Conservation (phyloP, 2,888 invertebrate genomes). For the Lissocephala sabroskyi region DNA sequence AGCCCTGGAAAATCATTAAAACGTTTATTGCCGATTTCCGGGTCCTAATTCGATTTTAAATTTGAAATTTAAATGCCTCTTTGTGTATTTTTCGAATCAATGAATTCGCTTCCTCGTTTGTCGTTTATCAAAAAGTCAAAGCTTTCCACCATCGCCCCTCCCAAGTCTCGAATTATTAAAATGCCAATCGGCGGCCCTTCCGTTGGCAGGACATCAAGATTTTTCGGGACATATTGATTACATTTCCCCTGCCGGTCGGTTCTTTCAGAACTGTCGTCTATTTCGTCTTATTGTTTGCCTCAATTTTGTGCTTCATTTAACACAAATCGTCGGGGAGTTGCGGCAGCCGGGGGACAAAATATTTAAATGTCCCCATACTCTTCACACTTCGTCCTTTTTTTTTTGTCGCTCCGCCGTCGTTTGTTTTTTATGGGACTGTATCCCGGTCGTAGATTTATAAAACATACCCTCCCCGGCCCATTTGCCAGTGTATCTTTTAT, state of each 20-base stretch:
- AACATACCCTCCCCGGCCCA: too few relatives aligned
- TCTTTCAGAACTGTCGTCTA: too few relatives aligned
- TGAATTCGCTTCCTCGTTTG: constrained; percentile 29
- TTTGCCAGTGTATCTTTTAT: constrained; percentile 26
- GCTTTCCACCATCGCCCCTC: too few relatives aligned
- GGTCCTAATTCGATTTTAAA: too few relatives aligned
- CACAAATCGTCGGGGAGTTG: constrained; percentile 12
- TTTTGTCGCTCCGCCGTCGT: constrained; percentile 6
- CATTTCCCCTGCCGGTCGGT: too few relatives aligned
- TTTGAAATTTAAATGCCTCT: constrained; percentile 33
- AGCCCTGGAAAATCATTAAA: too few relatives aligned
- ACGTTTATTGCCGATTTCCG: too few relatives aligned
- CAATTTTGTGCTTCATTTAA: constrained; percentile 56
- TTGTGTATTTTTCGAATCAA: constrained; percentile 47
- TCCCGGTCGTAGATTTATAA: not conserved
- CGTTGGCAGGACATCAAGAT: constrained; percentile 8
- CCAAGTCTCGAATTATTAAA: constrained; percentile 12
- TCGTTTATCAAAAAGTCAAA: constrained; percentile 14
- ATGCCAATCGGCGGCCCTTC: constrained; percentile 5
- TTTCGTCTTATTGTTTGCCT: constrained; percentile 38
- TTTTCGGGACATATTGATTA: constrained; percentile 51
- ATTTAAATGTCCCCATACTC: constrained; percentile 39
- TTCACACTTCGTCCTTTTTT: constrained; percentile 17
- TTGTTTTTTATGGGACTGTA: constrained; percentile 23
- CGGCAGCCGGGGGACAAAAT: constrained; percentile 27